A percentile compares a stretch with the other conserved stretches of the same genome.
Conservation (phyloP, 2,797 vertebrate species). For the Buceros bicornis region DNA sequence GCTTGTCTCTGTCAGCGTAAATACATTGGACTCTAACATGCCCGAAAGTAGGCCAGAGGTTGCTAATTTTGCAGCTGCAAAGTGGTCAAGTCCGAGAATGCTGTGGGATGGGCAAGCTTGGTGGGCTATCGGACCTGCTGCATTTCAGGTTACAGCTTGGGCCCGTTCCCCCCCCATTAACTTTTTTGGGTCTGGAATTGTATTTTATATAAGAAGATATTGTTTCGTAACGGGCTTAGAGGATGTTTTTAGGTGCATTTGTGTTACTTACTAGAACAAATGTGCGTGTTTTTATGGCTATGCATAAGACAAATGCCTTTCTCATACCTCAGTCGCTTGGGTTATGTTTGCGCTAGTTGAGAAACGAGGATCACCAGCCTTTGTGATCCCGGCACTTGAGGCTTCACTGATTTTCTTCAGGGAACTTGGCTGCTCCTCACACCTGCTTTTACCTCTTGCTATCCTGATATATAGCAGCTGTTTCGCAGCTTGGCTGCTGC, state of each 20-base stretch:
- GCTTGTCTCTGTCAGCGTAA: slow-evolving; percentile 70
- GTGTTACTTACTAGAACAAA: background rate
- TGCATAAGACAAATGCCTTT: background rate
- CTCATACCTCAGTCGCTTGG: background rate
- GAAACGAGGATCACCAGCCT: accelerated
- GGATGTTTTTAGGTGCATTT: background rate
- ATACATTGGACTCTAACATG: slow-evolving; percentile 64
- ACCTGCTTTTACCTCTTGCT: background rate
- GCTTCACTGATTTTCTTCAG: background rate
- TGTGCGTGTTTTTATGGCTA: background rate
- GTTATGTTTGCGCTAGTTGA: too few species aligned
- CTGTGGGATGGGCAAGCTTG: background rate
- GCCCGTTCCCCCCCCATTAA: too few species aligned
- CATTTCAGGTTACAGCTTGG: background rate
- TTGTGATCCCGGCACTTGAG: accelerated
- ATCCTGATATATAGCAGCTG: background rate
- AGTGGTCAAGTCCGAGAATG: background rate
- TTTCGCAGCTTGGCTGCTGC: background rate
- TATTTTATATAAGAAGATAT: accelerated
- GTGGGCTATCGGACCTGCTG: background rate
- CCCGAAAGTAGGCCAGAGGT: slow-evolving; percentile 60
- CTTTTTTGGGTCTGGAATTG: background rate
- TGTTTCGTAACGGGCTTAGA: background rate
- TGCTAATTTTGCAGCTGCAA: slow-evolving; percentile 41
- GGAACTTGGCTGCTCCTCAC: background rate